Evolutionary conservation across 2,113 vertebrate species (phyloP), one percentile per base, ranked within the genome.

Genomic region (Platanista minor): DNA sequence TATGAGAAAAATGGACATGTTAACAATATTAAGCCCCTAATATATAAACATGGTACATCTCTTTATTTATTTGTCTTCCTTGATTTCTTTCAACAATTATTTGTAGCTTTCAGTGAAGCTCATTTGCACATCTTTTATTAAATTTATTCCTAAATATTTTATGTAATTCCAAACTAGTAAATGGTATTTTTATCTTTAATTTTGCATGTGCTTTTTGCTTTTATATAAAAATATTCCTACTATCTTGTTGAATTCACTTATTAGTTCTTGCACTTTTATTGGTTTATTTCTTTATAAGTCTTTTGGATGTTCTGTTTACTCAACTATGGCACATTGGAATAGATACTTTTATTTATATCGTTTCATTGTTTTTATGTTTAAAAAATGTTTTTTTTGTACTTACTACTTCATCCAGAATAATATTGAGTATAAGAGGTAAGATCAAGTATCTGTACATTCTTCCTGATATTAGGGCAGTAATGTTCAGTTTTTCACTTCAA

Each of bases 401-500:
- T 1, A 49, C 21, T 49, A 52, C 43, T 52, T 46, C 11, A 1
- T 46, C 29, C 20, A 46, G 59, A 33, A 33, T 46, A 43, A 62
- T 41, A 29, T 9, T 64, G 27, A 21, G 7, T 84, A 46, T 33
- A 84, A 66, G 11, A 25, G 61, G 61, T 84, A 25, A 81, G 13
- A 29, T 36, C n/a, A 81, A 39, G 23, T 39, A n/a, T 14, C 41
- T 31, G 21, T 12, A 33, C 10, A 33, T 14, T 66, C 43, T n/a
- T 46, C 41, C 2, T 66, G 18, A 64, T 46, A 33, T 46, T 62
- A 46, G 29, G 59, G 12, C 7, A 49, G n/a, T 25, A 46, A 46
- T n/a, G 6, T 15, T n/a, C 29, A n/a, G 0, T 15, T 18, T 46
- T 46, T 14, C 39, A 25, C 23, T 25, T 43, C 14, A 2, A n/a